Evolutionary conservation across 2,888 invertebrate species (phyloP).

Genomic region (Drosophila lacicola): DNA sequence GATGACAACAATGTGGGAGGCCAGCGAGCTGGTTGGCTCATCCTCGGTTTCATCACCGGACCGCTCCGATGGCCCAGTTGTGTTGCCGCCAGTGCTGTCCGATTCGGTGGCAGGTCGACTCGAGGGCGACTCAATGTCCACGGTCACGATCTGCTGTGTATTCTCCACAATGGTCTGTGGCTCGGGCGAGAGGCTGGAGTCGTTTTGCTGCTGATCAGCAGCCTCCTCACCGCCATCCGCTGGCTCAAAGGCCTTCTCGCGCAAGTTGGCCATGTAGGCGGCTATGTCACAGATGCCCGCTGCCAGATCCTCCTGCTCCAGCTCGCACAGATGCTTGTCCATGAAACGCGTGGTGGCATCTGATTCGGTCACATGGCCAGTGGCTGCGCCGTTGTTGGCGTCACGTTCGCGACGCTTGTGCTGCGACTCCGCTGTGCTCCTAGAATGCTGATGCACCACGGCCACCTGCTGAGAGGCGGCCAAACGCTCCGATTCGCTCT

Average conservation of each 20-base stretch:
- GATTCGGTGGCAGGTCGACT: slow-evolving; percentile 78
- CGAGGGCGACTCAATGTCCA: slow-evolving; percentile 83
- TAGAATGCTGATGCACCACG: slow-evolving; percentile 82
- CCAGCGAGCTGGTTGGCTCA: slow-evolving; percentile 56
- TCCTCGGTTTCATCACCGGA: slow-evolving; percentile 84
- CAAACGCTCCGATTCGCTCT: slow-evolving; percentile 81
- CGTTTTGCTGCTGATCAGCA: slow-evolving; percentile 83
- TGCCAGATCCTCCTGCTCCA: slow-evolving; percentile 84
- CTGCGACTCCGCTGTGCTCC: slow-evolving; percentile 13
- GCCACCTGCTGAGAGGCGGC: slow-evolving; percentile 81
- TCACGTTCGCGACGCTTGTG: slow-evolving; percentile 55
- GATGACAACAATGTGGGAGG: slow-evolving; percentile 80
- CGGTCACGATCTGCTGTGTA: slow-evolving; percentile 80
- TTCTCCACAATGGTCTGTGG: slow-evolving; percentile 85
- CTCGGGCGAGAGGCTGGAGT: slow-evolving; percentile 84
- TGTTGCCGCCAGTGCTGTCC: slow-evolving; percentile 81
- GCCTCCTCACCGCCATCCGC: slow-evolving; percentile 73
- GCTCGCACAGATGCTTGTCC: slow-evolving; percentile 85
- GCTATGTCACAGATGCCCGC: slow-evolving; percentile 84
- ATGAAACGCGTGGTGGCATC: slow-evolving; percentile 80
- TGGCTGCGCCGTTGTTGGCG: slow-evolving; percentile 45
- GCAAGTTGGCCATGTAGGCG: slow-evolving; percentile 85
- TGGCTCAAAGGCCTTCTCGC: slow-evolving; percentile 84
- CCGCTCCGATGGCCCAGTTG: slow-evolving; percentile 83
- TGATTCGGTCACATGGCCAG: slow-evolving; percentile 51